Base-by-base conservation (phyloP, 2,888 invertebrate species). In the Sicus ferrugineus region DNA sequence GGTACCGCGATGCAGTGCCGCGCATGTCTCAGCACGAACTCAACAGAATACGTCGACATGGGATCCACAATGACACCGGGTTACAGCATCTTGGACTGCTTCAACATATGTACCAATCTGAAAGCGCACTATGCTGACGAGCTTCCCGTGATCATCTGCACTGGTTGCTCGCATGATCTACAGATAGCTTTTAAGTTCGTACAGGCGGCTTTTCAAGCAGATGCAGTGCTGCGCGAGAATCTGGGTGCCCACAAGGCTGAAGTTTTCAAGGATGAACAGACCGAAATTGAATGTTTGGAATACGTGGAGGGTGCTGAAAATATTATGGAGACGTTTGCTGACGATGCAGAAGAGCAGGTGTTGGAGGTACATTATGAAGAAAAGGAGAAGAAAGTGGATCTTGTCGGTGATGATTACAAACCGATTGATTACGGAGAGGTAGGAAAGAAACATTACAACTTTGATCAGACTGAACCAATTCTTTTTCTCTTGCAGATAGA, bases 51-150 rank as follows among this genome's bases (percentile, higher is more conserved):
- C 38, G 72, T 77, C 7, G 71, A 73, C 54, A 67, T 76, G 70
- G 72, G 74, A 7, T 71, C 73, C 3, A 46, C 69, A 1, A 50
- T 74, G 3, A 56, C 71, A 1, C 64, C 59, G 1, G 70, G 69
- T 42, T 19, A 48, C 0, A 72, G 73, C 2, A 73, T 73, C 16
- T 65, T 74, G n/a, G 72, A 74, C 4, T 73, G 71, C 59, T 76
- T 76, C 38, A 74, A 71, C 28, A 65, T 70, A 11, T 76, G 76
- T 59, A 77, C 76, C 1, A 73, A 71, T 6, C 68, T 77, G 50
- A 30, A 71, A 58, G 75, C 73, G 0, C 56, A 21, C 16, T 21
- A 63, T 3, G 50, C 70, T 2, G 76, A 77, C 59, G 70, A 65
- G 5, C 65, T 75, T 16, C 74, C 76, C 5, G 66, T 31, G 5